Base-by-base conservation (phyloP, 37 sponge, comb jelly and placozoan species). In the Agelas oroides region DNA sequence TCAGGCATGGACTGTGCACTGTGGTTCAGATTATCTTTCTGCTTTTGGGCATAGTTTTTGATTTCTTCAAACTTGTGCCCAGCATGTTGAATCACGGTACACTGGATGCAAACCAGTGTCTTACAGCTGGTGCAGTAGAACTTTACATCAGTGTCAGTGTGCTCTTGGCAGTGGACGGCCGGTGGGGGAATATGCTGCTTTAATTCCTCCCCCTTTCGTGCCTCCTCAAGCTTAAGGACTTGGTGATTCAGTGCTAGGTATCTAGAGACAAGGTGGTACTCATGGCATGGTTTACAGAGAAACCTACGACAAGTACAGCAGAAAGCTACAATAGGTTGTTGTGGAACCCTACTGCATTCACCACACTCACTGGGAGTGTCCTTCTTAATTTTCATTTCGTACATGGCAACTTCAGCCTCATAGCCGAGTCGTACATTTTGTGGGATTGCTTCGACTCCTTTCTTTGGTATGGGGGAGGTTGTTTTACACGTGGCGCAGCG, bases 61-160 rank as follows among this genome's bases (percentile, higher is more conserved):
- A 83, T 3, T 19, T 33, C 38, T 55, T 27, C 21, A 34, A 30
- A 32, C 15, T 53, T 16, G 37, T 81, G 82, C 23, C 36, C 71
- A 25, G 39, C 69, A 71, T 81, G 82, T 20, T 81, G 35, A 27
- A 32, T 20, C 1, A 58, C 71, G 15, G 23, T 53, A 53, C 82
- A 81, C 23, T 81, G 33, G 21, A 30, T 46, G 56, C 82, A 81
- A 1, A 81, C 52, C 14, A 70, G 70, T 1, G 1, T 23, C 0
- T 18, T n/a, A 30, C 82, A 81, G 33, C 33, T 69, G 0, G 14
- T 18, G 31, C 70, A 81, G 82, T 81, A 81, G 39, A 81, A 81
- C 71, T 81, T 52, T 19, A 70, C 33, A 0, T 20, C 35, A 31
- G 68, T 55, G 1, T 54, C 57, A 20, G 53, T 24, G 36, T 81